phyloP scores from a whole-genome alignment of 2,113 vertebrate species.

The Grus americana region DNA sequence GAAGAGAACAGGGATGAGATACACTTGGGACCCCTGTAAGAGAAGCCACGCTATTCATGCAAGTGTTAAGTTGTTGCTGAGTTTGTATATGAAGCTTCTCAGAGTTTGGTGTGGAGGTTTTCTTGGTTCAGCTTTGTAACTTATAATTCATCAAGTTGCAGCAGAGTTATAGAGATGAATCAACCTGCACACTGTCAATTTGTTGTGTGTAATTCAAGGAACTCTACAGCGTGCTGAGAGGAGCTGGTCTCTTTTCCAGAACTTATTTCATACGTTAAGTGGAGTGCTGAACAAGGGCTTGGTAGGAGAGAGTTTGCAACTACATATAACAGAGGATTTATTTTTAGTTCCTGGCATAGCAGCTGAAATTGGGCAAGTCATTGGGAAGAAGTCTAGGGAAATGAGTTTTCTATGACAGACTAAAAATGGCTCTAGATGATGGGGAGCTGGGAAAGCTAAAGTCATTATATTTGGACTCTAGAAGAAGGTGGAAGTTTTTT shows the following conservation, averaged over 20 bases:
- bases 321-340: background rate
- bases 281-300: background rate
- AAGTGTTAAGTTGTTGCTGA: background rate
- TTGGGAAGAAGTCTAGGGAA: background rate
- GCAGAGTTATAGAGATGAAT: background rate
- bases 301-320: background rate
- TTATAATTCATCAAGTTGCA: background rate
- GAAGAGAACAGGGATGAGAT: too few species aligned
- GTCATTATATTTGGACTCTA: background rate
- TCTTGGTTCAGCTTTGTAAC: background rate
- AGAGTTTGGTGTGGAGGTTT: background rate
- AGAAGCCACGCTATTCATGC: fast-evolving
- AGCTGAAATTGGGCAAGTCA: slow-evolving; percentile 25
- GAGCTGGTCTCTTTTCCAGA: background rate
- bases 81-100: background rate
- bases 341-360: slow-evolving; percentile 10
- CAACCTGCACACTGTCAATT: background rate
- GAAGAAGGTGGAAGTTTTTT: background rate
- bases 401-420: background rate
- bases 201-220: background rate
- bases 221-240: background rate
- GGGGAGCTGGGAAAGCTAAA: background rate
- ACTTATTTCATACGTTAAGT: background rate
- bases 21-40: background rate
- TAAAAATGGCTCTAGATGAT: background rate